These are phyloP conservation scores for Netelia virgata DNA, from an alignment of 2,888 invertebrate species.

Conservation along the genomic window DNA sequence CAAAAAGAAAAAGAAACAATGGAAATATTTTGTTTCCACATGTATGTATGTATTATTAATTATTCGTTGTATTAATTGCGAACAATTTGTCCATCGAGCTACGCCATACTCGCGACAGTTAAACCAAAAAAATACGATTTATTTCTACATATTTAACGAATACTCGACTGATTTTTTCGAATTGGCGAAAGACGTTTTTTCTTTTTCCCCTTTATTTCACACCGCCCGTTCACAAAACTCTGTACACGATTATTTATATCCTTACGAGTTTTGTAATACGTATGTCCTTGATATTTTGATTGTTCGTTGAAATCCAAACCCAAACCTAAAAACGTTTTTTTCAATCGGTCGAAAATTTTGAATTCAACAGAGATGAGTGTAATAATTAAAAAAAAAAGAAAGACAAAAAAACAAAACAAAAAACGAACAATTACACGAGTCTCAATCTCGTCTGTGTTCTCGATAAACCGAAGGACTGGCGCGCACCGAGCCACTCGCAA, in stretches of 20 bases:
- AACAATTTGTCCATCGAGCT: background rate
- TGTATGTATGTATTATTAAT: background rate
- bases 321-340: background rate
- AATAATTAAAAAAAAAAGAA: background rate
- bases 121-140: background rate
- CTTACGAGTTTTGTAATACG: conserved; percentile 21
- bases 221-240: background rate
- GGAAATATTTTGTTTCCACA: background rate
- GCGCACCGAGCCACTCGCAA: conserved; percentile 83
- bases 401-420: conserved; percentile 18
- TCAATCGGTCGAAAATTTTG: background rate
- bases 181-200: conserved; percentile 14
- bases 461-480: conserved; percentile 60
- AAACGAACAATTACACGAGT: conserved; percentile 3
- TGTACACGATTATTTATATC: conserved; percentile 41
- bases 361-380: background rate
- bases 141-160: conserved; percentile 12
- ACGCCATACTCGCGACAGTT: background rate
- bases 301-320: conserved; percentile 25
- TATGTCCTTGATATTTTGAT: conserved; percentile 22
- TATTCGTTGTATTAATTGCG: conserved; percentile 27
- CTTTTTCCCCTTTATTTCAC: no score
- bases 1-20: background rate
- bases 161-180: conserved; percentile 27
- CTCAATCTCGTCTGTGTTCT: conserved; percentile 13